Conservation (phyloP, 2,888 invertebrate species). For the Eueremaeus valkanovi region DNA sequence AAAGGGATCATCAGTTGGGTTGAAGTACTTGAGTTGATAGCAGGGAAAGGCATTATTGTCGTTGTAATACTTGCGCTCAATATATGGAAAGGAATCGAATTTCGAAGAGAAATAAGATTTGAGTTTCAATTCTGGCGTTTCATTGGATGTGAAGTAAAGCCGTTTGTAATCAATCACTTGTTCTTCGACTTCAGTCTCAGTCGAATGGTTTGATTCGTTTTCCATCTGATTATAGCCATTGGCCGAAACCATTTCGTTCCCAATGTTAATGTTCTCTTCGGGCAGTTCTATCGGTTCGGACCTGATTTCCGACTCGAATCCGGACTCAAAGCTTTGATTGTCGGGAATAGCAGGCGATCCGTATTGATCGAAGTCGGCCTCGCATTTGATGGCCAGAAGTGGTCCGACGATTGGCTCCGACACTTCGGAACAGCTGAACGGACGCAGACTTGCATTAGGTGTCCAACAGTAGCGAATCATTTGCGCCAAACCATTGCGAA, state of each 20-base stretch:
- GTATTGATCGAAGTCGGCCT: neutral
- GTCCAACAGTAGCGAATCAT: neutral
- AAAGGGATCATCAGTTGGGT: neutral
- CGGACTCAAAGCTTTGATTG: no score
- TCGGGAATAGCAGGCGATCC: neutral
- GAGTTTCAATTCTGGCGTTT: neutral
- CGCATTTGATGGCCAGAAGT: neutral
- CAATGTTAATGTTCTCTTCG: no score
- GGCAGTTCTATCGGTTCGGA: no score
- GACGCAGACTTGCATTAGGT: neutral
- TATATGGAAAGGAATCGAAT: neutral
- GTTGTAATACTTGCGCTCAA: neutral
- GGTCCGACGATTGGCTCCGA: neutral
- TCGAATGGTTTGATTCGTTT: neutral
- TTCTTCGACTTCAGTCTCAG: neutral
- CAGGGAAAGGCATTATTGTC: neutral
- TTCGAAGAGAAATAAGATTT: neutral
- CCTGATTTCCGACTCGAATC: no score
- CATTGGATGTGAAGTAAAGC: neutral
- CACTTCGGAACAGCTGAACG: neutral
- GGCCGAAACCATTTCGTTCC: no score
- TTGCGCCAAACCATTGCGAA: neutral
- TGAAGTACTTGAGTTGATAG: neutral
- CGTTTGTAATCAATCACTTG: neutral
- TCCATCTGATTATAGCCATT: no score